Evolutionary conservation across 1,140 invertebrate species (phyloP).

Genomic region (Drosophila miranda): DNA sequence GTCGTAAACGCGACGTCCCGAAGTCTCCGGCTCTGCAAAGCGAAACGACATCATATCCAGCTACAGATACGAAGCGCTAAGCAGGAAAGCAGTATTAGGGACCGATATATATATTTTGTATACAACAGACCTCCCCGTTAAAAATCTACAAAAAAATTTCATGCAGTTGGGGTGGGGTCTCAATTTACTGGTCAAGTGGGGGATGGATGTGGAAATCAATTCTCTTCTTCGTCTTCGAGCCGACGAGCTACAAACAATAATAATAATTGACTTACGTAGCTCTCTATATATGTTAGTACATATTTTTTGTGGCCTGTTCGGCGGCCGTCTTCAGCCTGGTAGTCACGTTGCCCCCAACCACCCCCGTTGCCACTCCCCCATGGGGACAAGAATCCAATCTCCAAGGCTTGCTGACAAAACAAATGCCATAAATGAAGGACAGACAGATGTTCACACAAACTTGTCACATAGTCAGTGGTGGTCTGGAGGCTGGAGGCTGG

Average conservation of each 20-base stretch:
- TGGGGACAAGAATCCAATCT: slow-evolving; percentile 64
- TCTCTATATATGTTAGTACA: slow-evolving; percentile 29
- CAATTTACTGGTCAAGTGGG: slow-evolving; percentile 41
- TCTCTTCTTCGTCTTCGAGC: background rate
- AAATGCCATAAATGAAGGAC: slow-evolving; percentile 74
- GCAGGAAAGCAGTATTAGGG: background rate
- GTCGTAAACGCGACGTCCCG: no score
- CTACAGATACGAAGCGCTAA: background rate
- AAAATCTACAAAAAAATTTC: background rate
- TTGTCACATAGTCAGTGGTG: slow-evolving; percentile 35
- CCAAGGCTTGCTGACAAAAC: slow-evolving; percentile 70
- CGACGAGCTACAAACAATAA: slow-evolving; percentile 47
- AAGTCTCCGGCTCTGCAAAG: no score
- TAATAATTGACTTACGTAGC: slow-evolving; percentile 73
- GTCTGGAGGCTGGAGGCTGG: background rate
- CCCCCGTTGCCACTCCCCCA: background rate
- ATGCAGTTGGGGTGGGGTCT: slow-evolving; percentile 9
- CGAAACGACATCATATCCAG: background rate
- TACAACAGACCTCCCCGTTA: no score
- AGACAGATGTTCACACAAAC: slow-evolving; percentile 56
- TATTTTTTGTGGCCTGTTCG: background rate
- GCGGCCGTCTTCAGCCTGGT: slow-evolving; percentile 20
- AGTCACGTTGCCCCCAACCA: slow-evolving; percentile 51
- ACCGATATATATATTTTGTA: background rate
- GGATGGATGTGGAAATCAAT: slow-evolving; percentile 44